Evolutionary conservation across 2,113 vertebrate species (phyloP), one percentile per base, ranked within the genome.

Genomic region (Brachypodius melanocephalos): DNA sequence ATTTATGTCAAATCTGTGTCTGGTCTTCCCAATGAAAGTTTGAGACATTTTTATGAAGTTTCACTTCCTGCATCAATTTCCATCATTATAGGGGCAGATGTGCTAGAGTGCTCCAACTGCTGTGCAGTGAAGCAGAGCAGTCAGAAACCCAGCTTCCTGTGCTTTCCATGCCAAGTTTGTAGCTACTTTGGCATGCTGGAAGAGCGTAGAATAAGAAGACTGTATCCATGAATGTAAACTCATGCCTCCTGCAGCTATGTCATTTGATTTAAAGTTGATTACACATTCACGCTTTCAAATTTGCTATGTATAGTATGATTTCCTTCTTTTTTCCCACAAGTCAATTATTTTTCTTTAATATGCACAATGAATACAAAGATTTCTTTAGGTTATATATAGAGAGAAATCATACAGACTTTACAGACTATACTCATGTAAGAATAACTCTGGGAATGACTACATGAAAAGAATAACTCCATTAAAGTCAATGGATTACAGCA

Each of bases 181-280:
- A 45, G 49, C 42, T 90, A 58, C 24, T 88, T 82, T 42, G 34
- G 59, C 54, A 43, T 65, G 38, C 58, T 79, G 21, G 15, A 85
- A 55, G 17, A 74, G 21, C 45, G 26, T 13, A 94, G 76, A 76
- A 20, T 11, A 69, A 78, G 58, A 62, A 48, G 18, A 69, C 2
- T 36, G 20, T 42, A 76, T 42, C 62, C 29, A 49, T 69, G 38
- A 86, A 73, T 40, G 43, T 45, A 88, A 63, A 76, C 18, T 75
- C 28, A 3, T 91, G 20, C 14, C 16, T 73, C 57, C 81, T 65
- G 14, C 29, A 93, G 31, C 59, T 90, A 61, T 90, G 46, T 20
- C 25, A 34, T 83, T 94, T 91, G 85, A 63, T 88, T 72, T 87
- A 68, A 89, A 40, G 51, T 59, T 93, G 72, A 61, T 94, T 86